Base-by-base conservation (phyloP, 2,888 invertebrate species). In the Nomada lathburiana region DNA sequence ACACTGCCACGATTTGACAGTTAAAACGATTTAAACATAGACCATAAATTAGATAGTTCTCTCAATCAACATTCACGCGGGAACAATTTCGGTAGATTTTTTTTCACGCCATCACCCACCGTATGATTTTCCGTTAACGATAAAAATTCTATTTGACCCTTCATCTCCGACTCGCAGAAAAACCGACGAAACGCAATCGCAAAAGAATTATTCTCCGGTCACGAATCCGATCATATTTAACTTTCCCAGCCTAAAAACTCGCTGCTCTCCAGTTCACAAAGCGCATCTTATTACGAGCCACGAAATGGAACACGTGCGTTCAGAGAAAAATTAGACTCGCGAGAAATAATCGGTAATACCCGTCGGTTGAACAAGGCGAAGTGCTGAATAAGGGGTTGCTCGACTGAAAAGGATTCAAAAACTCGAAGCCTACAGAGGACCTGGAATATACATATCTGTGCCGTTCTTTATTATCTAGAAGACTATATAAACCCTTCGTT, bases 401-500 rank as follows among this genome's bases (percentile, higher is more conserved):
- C 44, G 71, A 16, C 77, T 82, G 84, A 89, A 91, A 91, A 89
- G 88, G 88, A 65, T 83, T 86, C 83, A 84, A 89, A 89, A 89
- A 89, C 76, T 78, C 69, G 76, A 83, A 79, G 68, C 71, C 75
- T 68, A 75, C 79, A 59, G 75, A 77, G 76, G 59, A 71, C 75
- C 57, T 62, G 71, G 68, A 77, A 72, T 80, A 62, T 67, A 77
- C 50, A 72, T 72, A 77, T 68, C 62, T 57, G 57, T 36, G 63
- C 67, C 72, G 78, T 68, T 77, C 78, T 68, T 63, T 55, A 29
- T 72, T 57, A 80, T 80, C 77, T 77, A 80, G 77, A 80, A 70
- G 76, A 83, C 75, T 80, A 57, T 80, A 76, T 0, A 71, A 80
- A 76, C 80, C 81, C 76, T 59, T 76, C 63, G 10, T 73, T 79